Base-by-base conservation (phyloP, 2,888 invertebrate genomes). In the Temnothorax unifasciatus region DNA sequence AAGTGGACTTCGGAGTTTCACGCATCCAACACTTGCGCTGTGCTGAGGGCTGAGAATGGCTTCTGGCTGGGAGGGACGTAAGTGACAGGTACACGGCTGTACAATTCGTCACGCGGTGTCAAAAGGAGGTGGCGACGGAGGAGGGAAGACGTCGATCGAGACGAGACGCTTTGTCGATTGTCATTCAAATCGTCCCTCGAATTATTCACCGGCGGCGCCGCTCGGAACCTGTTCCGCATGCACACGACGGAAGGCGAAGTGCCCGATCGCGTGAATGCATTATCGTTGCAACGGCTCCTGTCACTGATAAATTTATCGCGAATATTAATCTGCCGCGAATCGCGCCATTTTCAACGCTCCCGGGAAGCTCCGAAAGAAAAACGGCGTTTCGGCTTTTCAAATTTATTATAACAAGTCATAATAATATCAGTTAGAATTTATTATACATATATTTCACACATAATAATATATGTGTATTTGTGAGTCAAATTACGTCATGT, bases 131-230 rank as follows among this genome's bases (percentile, higher is more conserved):
- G 41, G 41, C 13, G 13, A 25, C 1, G n/a, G 52, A 54, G 38
- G 18, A 54, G 59, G 47, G 15, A 52, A 34, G 44, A 69, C 44
- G 61, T 47, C 74, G 74, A 75, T 77, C 77, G 52, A 71, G 59
- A 59, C 71, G 69, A 75, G 63, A 44, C 41, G 52, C 38, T 54
- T 66, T 61, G 74, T 61, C 82, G 88, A 89, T 85, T 88, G 85
- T 86, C 76, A 89, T 86, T 89, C 81, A 88, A 88, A 88, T 88
- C 63, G 79, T 4, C 29, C 13, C 29, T 68, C 50, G 85, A 87
- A 89, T 89, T 86, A 86, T 86, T 89, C 83, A 84, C 61, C 69
- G 77, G 82, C 88, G 87, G 82, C 88, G 87, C 83, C 87, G 79
- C 61, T 79, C 82, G 63, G 18, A 71, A 85, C 76, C 81, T 71